Evolutionary conservation across 2,888 invertebrate species (phyloP).

Genomic region (Brachyopa scutellaris): DNA sequence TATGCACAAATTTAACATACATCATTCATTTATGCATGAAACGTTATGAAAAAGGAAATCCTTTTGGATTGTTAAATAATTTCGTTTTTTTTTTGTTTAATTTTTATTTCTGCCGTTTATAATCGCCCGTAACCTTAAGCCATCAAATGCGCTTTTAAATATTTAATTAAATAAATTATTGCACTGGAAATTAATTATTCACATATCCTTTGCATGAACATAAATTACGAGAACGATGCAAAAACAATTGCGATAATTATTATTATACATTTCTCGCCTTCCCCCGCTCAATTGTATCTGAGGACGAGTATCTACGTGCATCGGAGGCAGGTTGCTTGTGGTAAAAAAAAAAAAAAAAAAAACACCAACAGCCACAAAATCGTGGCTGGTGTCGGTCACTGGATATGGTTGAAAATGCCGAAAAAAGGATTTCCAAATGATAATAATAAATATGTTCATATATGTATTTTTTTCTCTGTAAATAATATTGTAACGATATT

Average conservation of each 20-base stretch:
- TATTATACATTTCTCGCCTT: conserved; percentile 44
- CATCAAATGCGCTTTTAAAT: conserved; percentile 62
- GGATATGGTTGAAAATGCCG: conserved; percentile 1
- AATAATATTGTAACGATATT: background rate
- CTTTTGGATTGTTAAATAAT: background rate
- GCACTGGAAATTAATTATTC: conserved; percentile 69
- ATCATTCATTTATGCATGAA: conserved; percentile 33
- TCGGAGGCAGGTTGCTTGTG: conserved; percentile 8
- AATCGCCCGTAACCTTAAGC: conserved; percentile 45
- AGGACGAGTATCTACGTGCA: too few relatives aligned
- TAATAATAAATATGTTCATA: conserved; percentile 7
- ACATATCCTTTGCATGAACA: conserved; percentile 49
- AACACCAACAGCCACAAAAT: background rate
- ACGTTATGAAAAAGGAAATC: conserved; percentile 34
- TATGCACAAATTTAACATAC: too few relatives aligned
- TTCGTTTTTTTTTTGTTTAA: background rate
- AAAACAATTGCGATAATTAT: conserved; percentile 63
- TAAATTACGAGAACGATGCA: conserved; percentile 36
- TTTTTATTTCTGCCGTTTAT: conserved; percentile 8
- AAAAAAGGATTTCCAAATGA: conserved; percentile 14
- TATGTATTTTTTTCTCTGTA: background rate
- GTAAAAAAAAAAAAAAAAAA: too few relatives aligned
- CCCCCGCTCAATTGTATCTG: background rate
- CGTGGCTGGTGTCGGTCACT: conserved; percentile 6
- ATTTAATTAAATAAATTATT: conserved; percentile 71